A percentile compares a stretch with the other conserved stretches of the same genome.
These are phyloP conservation scores for Glaucomys volans DNA, from an alignment of 2,113 vertebrate genomes.

Conservation along the genomic window DNA sequence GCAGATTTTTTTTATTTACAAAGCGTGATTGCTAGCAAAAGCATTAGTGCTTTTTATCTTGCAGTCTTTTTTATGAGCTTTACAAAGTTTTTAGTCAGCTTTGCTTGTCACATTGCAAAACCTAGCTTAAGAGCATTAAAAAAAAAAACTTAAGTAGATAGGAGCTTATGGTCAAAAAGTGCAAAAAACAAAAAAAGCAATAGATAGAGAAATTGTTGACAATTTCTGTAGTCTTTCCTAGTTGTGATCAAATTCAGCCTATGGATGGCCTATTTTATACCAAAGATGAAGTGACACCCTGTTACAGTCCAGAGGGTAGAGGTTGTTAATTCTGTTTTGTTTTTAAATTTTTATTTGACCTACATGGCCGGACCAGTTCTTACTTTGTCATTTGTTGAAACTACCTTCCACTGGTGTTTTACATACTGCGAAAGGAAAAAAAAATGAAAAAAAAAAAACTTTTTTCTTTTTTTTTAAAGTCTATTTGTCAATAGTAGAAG, in stretches of 20 bases:
- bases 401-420: constrained; percentile 92
- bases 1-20: constrained; percentile 94
- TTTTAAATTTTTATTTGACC: constrained; percentile 93
- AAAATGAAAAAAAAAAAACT: constrained; percentile 75
- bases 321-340: constrained; percentile 84
- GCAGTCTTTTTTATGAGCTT: constrained; percentile 99
- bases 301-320: constrained; percentile 91
- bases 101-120: constrained; percentile 97
- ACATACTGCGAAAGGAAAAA: constrained; percentile 83
- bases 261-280: constrained; percentile 99
- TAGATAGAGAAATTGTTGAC: constrained; percentile 99
- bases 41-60: constrained; percentile 98
- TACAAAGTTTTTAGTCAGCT: constrained; percentile 98
- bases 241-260: constrained; percentile 99
- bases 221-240: constrained; percentile 99
- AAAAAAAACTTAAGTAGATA: constrained; percentile 92
- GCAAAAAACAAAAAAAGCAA: constrained; percentile 94
- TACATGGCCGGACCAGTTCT: constrained; percentile 96
- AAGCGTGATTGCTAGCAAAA: constrained; percentile 93
- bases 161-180: constrained; percentile 96
- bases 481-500: constrained; percentile 81
- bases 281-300: constrained; percentile 99
- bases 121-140: constrained; percentile 90
- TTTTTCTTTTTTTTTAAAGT: constrained; percentile 20
- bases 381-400: constrained; percentile 91